Evolutionary conservation across 2,113 vertebrate species (phyloP), one percentile per base, ranked within the genome.

Genomic region (Actenoides lindsayi): DNA sequence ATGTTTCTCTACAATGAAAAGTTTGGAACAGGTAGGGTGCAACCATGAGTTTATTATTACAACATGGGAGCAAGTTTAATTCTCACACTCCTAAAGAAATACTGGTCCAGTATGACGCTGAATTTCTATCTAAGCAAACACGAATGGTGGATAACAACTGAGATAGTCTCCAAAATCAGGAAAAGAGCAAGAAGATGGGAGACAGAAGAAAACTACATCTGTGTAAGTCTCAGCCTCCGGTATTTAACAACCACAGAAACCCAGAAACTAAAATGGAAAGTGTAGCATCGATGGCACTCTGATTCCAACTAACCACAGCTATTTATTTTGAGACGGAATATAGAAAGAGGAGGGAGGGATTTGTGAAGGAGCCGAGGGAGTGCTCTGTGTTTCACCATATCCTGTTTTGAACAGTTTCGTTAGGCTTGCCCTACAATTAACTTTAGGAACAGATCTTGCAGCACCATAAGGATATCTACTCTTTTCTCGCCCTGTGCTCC

Each of bases 401-500:
- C 95, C 95, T 97, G 96, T 97, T 97, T 96, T 93, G 84, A 96
- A 94, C 46, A 80, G 87, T 85, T 93, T 91, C 87, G 70, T 92
- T 68, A 76, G 63, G 48, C 65, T 70, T 90, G 83, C 62, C 89
- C 87, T 89, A 46, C 74, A 90, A 95, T 97, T 97, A 97, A 92
- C 79, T 94, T 96, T 76, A 89, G 83, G 44, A 78, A 54, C 28
- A 91, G 37, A 87, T 73, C 90, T 90, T 92, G 85, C 88, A 94
- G 96, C 76, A 90, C 35, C 83, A 79, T 94, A 88, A 90, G 82
- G 92, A 89, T 91, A 92, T 77, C 87, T 79, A 41, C 73, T 63
- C 64, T 81, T 93, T 88, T 73, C 65, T 82, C 50, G 67, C 63
- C 50, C 39, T 73, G 31, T 44, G 41, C 53, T 81, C 74, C 46